Percentiles rank a stretch among this genome's conserved stretches.
Evolutionary conservation across 2,888 invertebrate species (phyloP).

Genomic region (Gymnosoma rotundatum): DNA sequence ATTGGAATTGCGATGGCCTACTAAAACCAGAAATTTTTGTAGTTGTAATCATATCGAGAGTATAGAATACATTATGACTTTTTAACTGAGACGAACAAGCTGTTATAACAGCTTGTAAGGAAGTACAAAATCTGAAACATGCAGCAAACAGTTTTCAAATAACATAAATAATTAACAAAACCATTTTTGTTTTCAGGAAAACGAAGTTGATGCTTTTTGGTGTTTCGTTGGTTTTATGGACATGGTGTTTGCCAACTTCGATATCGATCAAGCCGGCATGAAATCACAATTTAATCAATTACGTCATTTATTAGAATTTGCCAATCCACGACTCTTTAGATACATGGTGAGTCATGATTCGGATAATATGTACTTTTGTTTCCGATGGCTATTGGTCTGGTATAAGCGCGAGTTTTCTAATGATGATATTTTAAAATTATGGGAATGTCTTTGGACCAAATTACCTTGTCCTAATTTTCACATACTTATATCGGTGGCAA

Average conservation of each 20-base stretch:
- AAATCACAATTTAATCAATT: constrained; percentile 94
- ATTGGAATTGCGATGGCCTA: too few species aligned
- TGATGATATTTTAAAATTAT: constrained; percentile 92
- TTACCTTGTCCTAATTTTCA: constrained; percentile 97
- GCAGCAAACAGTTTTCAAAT: too few species aligned
- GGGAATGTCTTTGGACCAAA: constrained; percentile 98
- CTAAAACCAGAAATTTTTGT: too few species aligned
- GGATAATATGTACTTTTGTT: constrained; percentile 99
- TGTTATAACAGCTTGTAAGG: too few species aligned
- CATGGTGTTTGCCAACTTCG: constrained; percentile 95
- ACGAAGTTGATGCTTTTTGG: constrained; percentile 99
- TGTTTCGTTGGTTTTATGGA: constrained; percentile 99
- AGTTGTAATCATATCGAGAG: too few species aligned
- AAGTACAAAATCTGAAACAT: too few species aligned
- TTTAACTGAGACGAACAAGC: too few species aligned
- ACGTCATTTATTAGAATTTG: constrained; percentile 90
- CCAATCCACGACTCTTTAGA: constrained; percentile 91
- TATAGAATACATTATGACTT: too few species aligned
- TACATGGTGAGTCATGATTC: constrained; percentile 87
- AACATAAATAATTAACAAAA: not conserved
- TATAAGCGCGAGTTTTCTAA: constrained; percentile 97
- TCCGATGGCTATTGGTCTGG: constrained; percentile 97
- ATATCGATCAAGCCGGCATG: constrained; percentile 98
- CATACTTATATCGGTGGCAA: constrained; percentile 94
- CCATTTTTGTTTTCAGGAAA: constrained; percentile 84